Evolutionary conservation across 2,113 vertebrate genomes (phyloP), one percentile per base, ranked within the genome.

Genomic region (Gymnocephalus cernua): DNA sequence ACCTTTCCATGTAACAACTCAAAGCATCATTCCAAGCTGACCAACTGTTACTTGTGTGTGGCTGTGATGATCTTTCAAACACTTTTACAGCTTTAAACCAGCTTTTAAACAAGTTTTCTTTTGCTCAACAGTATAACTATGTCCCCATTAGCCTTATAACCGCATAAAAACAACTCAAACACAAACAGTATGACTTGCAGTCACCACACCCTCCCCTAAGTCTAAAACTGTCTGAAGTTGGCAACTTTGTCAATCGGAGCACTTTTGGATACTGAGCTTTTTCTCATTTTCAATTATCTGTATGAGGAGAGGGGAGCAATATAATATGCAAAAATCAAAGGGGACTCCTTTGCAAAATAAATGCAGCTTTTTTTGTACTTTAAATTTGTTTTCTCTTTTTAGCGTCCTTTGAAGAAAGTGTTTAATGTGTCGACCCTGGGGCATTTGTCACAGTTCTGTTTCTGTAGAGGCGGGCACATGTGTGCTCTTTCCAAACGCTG

Each of bases 401-500:
- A 93, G 92, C 91, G 92, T 95, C 94, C 93, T 92, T 93, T 95
- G 91, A 93, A 94, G 90, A 95, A 95, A 94, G 93, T 95, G 93
- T 92, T 94, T 91, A 94, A 93, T 84, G 84, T 91, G 90, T 93
- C 83, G 86, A 92, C 93, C 92, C 87, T 78, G 86, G 91, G 94
- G 94, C 91, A 79, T 93, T 91, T 91, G 89, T 95, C 94, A 94
- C 94, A 95, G 95, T 95, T 95, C 94, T 93, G 89, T 93, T 94
- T 92, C 85, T 94, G 83, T 92, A 91, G 86, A 85, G 87, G 80
- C 32, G 79, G 89, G 91, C 91, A 87, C 93, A 82, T 91, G 63
- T 86, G 85, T 88, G 89, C 88, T 86, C 78, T 86, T 84, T 80
- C 80, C 86, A 57, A 74, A 86, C 71, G 53, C 86, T 73, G 81